Base-by-base conservation (phyloP, 1,140 invertebrate species). In the Trichomalopsis sarcophagae region DNA sequence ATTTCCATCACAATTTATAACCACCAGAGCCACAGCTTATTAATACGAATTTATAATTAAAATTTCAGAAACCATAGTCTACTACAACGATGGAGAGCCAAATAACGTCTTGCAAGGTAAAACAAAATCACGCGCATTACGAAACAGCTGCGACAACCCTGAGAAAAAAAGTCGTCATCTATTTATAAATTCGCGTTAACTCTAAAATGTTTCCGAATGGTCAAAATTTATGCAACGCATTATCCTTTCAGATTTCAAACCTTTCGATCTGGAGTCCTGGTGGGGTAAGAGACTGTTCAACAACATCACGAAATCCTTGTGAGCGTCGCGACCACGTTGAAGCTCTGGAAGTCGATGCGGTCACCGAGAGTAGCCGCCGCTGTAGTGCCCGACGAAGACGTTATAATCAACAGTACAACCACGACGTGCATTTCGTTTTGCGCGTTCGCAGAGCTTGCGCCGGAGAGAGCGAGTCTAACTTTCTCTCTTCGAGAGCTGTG, bases 241-340 rank as follows among this genome's bases (percentile, higher is more conserved):
- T 44, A 2, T 86, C 87, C 85, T 94, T 93, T 50, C 88, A 95
- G 96, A 97, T 90, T 97, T 97, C 90, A 96, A 97, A 89, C 96
- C 97, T 11, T 97, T 97, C 89, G 97, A 97, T 93, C 93, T 98
- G 88, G 97, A 97, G 90, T 95, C 96, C 17, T 98, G 97, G 96
- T 98, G 97, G 97, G 97, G 97, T 71, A 96, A 97, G 90, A 93
- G 97, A 87, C 92, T 97, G 73, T 97, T 96, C 91, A 96, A 97
- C 87, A 97, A 96, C 90, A 96, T 96, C 89, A 96, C 96, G 77
- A 96, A 96, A 89, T 96, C 95, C 36, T 94, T 96, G 82, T 96
- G 93, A 95, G 89, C 85, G 23, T 73, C 17, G 10, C 27, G 36
- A 74, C 21, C 40, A 11, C 27, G 14, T 62, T 78, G 36, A 74